Percentiles rank a stretch among this genome's conserved stretches.
These are phyloP conservation scores for Pseudopleuronectes americanus DNA, from an alignment of 2,797 vertebrate species.

Conservation along the genomic window DNA sequence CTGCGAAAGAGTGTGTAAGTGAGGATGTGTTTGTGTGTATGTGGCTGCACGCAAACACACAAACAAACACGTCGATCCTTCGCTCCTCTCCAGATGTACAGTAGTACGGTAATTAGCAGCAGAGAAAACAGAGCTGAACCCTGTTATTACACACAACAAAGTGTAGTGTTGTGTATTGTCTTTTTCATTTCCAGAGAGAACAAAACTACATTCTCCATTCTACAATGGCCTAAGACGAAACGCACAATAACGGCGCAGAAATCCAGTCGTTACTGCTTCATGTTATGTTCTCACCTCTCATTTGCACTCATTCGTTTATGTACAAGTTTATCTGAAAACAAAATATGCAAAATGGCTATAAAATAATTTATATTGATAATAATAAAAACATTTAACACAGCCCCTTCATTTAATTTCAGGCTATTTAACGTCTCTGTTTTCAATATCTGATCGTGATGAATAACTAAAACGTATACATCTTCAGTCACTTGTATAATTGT, in stretches of 20 bases:
- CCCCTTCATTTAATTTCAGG: background rate
- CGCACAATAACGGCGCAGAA: background rate
- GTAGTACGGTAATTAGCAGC: conserved; percentile 58
- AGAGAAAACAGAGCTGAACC: conserved; percentile 45
- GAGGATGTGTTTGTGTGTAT: conserved; percentile 15
- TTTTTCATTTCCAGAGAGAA: conserved; percentile 29
- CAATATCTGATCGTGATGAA: background rate
- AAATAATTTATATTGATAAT: background rate
- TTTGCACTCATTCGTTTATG: background rate
- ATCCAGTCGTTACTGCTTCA: background rate
- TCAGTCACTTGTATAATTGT: too few species aligned
- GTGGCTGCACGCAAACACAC: conserved; percentile 28
- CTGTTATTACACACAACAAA: conserved; percentile 39
- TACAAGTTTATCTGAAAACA: background rate
- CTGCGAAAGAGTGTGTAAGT: conserved; percentile 3
- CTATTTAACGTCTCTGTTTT: background rate
- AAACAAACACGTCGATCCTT: conserved; percentile 42
- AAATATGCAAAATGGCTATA: background rate
- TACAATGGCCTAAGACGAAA: background rate
- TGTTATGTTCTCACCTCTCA: background rate
- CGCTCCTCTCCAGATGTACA: conserved; percentile 58
- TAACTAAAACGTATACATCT: background rate
- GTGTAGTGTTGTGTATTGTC: conserved; percentile 15
- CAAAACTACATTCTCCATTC: conserved; percentile 9
- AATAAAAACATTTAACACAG: too few species aligned